Conservation (phyloP, 2,113 vertebrate genomes). For the Ciconia maguari region DNA sequence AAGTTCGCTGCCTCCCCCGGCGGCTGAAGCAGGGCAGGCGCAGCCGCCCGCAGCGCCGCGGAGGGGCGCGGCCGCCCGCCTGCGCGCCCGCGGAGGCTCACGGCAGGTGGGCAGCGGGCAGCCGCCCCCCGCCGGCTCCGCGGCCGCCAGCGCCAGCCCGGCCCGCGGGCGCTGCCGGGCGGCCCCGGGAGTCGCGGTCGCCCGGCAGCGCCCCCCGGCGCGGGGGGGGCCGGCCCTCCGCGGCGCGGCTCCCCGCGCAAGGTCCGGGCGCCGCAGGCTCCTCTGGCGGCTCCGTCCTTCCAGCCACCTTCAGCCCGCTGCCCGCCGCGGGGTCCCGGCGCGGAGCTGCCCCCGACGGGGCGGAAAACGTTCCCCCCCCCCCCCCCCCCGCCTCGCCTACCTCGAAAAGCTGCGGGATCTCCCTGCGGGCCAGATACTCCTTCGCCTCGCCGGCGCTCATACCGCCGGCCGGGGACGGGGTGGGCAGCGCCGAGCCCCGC, state of each 20-base stretch:
- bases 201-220: not conserved
- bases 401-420: conserved; percentile 97
- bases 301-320: conserved; percentile 1
- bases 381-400: conserved; percentile 68
- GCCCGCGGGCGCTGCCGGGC: not conserved
- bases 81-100: not conserved
- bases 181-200: not conserved
- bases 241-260: not conserved
- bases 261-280: not conserved
- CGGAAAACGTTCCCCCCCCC: not conserved
- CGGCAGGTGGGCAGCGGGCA: not conserved
- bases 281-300: not conserved
- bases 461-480: conserved; percentile 38
- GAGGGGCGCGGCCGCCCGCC: not conserved
- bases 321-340: not conserved
- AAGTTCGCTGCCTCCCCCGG: not conserved
- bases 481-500: not conserved
- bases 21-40: not conserved
- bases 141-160: not conserved
- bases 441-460: conserved; percentile 93
- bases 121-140: not conserved
- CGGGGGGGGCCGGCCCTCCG: not conserved
- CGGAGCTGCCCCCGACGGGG: not conserved
- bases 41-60: not conserved
- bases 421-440: conserved; percentile 91